phyloP scores from a whole-genome alignment of 2,888 invertebrate species.

The Frankliniella intonsa region DNA sequence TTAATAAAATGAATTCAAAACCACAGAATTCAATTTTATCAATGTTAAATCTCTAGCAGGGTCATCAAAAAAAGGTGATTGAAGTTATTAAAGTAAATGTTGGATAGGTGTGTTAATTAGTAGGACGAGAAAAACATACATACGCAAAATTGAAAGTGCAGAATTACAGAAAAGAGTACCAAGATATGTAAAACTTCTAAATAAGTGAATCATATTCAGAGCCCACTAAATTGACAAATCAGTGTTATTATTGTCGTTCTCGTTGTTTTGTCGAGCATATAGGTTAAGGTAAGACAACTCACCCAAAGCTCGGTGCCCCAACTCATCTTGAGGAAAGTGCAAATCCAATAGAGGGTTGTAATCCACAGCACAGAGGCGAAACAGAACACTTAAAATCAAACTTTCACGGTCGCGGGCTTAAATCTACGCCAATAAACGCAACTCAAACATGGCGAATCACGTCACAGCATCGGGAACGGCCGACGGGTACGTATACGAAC shows the following conservation, averaged over 20 bases:
- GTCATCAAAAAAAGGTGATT: too few relatives aligned
- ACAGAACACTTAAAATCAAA: neutral
- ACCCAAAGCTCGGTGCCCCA: slow-evolving; percentile 67
- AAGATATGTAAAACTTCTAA: too few relatives aligned
- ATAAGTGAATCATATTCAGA: too few relatives aligned
- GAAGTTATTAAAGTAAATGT: too few relatives aligned
- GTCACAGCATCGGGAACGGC: slow-evolving; percentile 1
- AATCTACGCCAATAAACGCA: neutral
- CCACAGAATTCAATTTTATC: too few relatives aligned
- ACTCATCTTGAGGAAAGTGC: slow-evolving; percentile 48
- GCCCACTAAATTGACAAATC: too few relatives aligned
- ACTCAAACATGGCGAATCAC: slow-evolving; percentile 25
- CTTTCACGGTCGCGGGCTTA: neutral
- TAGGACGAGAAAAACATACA: too few relatives aligned
- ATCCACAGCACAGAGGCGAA: slow-evolving; percentile 3
- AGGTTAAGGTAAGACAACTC: slow-evolving; percentile 44
- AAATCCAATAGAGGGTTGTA: neutral
- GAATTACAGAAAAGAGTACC: too few relatives aligned
- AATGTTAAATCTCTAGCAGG: too few relatives aligned
- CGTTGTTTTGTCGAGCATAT: neutral
- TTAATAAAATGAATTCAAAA: too few relatives aligned
- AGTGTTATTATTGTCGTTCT: neutral
- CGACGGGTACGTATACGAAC: neutral
- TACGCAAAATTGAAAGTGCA: too few relatives aligned
- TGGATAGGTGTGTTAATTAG: too few relatives aligned